A percentile compares a stretch with the other conserved stretches of the same genome.
Evolutionary conservation across 1,140 invertebrate species (phyloP).

Genomic region (Zaprionus africanus): DNA sequence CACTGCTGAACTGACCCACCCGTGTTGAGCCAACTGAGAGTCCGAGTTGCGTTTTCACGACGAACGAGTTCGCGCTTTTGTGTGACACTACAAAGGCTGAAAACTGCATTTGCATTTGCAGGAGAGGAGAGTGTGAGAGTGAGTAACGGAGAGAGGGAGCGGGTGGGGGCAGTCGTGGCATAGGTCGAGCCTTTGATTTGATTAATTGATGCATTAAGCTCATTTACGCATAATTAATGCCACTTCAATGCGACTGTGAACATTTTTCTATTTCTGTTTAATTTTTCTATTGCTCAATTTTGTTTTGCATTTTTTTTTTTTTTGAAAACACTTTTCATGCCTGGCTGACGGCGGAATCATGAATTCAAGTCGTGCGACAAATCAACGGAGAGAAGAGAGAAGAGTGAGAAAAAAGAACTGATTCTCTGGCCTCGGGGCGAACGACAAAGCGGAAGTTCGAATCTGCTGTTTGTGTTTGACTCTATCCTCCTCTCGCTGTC

Average conservation of each 20-base stretch:
- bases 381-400: constrained; percentile 55
- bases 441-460: constrained; percentile 71
- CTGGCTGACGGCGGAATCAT: constrained; percentile 67
- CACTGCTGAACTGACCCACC: constrained; percentile 24
- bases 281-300: constrained; percentile 1
- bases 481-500: constrained; percentile 23
- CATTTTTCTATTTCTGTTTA: constrained; percentile 30
- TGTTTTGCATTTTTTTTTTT: constrained; percentile 31
- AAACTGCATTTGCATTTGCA: constrained; percentile 40
- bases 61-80: constrained; percentile 71
- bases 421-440: constrained; percentile 64
- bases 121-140: not conserved
- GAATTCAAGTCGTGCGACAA: constrained; percentile 80
- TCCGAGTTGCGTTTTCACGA: constrained; percentile 33
- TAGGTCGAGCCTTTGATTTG: constrained; percentile 69
- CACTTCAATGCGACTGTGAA: constrained; percentile 62
- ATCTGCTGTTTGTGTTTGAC: constrained; percentile 69
- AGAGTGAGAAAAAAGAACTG: constrained; percentile 62
- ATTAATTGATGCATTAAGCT: constrained; percentile 82
- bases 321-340: constrained; percentile 49
- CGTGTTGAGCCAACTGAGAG: constrained; percentile 32
- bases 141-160: not conserved
- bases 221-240: constrained; percentile 80
- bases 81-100: constrained; percentile 67
- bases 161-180: constrained; percentile 3